Evolutionary conservation across 2,113 vertebrate genomes (phyloP), one percentile per base, ranked within the genome.

Genomic region (Dromaius novaehollandiae): DNA sequence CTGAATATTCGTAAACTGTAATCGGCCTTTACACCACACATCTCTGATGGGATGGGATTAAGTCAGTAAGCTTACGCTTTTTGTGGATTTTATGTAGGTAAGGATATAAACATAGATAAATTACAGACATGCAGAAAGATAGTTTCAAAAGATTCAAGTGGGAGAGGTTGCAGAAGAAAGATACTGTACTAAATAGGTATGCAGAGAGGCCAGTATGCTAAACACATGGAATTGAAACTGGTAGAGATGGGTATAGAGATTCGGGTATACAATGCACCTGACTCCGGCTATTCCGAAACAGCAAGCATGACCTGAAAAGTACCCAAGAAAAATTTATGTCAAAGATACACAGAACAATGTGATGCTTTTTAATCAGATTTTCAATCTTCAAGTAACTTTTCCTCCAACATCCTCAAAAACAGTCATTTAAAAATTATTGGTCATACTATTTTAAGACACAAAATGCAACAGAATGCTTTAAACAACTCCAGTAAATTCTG

Each of bases 391-490:
- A 32, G 73, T 70, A 88, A 86, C 77, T 91, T 95, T 95, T 81
- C 84, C 76, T 88, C 51, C 51, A 78, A 48, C 42, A 83, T 11
- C 36, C 14, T 93, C 64, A 66, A 87, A 81, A 28, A 51, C 53
- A 94, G 89, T 76, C 93, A 91, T 86, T 93, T 91, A 38, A 83
- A 92, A 95, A 88, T 96, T 87, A 96, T 95, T 95, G 91, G 38
- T 93, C 83, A 56, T 13, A 42, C 28, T 70, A 38, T 24, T 48
- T 79, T 79, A 50, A 58, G 34, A 24, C 88, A 46, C 83, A 55
- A 91, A 86, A 79, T 84, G 7, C 44, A 90, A 56, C 7, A 32
- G 88, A 90, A 92, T 94, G 1, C 90, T 88, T 95, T 87, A 94
- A 96, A 85, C 26, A 69, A 53, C 83, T 84, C 50, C 84, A 93